phyloP scores from a whole-genome alignment of 1,140 invertebrate species.

The Temnothorax curvispinosus region DNA sequence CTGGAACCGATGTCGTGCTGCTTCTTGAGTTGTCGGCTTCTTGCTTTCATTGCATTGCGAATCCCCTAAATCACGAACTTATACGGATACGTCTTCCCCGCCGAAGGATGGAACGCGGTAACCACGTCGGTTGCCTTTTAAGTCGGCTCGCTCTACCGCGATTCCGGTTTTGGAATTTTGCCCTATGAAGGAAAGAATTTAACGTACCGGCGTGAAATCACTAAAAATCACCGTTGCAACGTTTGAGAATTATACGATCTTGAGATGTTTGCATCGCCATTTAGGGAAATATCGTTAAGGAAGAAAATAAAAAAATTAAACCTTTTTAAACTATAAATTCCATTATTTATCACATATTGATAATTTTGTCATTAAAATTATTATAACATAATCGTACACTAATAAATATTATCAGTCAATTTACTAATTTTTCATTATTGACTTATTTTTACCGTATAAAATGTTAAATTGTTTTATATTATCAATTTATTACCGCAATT shows the following conservation, averaged over 20 bases:
- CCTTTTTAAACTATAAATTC: neutral
- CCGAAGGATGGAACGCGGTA: conserved; percentile 39
- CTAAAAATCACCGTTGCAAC: conserved; percentile 36
- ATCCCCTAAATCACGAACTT: conserved; percentile 47
- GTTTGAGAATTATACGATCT: neutral
- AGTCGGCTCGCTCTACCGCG: conserved; percentile 75
- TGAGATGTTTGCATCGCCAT: neutral
- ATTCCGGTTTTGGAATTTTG: conserved; percentile 78
- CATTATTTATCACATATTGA: neutral
- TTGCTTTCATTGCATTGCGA: conserved; percentile 35
- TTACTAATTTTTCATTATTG: neutral
- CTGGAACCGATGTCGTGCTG: conserved; percentile 82
- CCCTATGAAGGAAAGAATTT: conserved; percentile 34
- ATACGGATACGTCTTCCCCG: conserved; percentile 52
- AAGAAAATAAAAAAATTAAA: neutral
- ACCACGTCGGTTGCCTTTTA: conserved; percentile 44
- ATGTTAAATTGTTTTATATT: neutral
- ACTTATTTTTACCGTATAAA: neutral
- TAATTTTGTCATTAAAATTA: neutral
- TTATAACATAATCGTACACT: neutral
- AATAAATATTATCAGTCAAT: neutral
- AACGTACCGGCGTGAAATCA: conserved; percentile 69
- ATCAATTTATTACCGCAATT: neutral
- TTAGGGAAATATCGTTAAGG: neutral
- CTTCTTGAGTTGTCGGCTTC: conserved; percentile 74